Conservation (phyloP, 92 coral and sea anemone species). For the Montipora capitata region DNA sequence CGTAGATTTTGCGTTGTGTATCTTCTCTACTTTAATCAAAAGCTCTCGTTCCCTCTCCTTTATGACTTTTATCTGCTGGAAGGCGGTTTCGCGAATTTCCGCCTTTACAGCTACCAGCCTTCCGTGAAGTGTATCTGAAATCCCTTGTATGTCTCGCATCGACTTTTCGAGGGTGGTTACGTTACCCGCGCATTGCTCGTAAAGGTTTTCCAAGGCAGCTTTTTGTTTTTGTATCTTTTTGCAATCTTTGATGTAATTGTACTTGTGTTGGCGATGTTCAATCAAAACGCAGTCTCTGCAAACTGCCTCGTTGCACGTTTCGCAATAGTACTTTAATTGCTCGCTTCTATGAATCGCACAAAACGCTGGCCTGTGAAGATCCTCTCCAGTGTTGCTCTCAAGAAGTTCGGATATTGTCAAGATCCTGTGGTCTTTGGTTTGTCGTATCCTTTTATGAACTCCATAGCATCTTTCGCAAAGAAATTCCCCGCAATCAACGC, state of each 20-base stretch:
- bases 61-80: slow-evolving; percentile 73
- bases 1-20: slow-evolving; percentile 77
- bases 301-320: slow-evolving; percentile 88
- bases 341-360: slow-evolving; percentile 89
- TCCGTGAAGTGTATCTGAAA: slow-evolving; percentile 84
- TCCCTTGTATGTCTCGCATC: slow-evolving; percentile 71
- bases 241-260: slow-evolving; percentile 88
- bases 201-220: slow-evolving; percentile 68
- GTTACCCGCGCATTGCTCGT: slow-evolving; percentile 66
- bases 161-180: slow-evolving; percentile 82
- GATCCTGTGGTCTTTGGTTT: slow-evolving; percentile 94
- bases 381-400: slow-evolving; percentile 88
- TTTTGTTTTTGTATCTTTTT: slow-evolving; percentile 85
- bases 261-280: slow-evolving; percentile 94
- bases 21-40: slow-evolving; percentile 80
- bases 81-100: slow-evolving; percentile 82
- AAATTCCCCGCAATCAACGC: slow-evolving; percentile 96
- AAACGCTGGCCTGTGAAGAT: slow-evolving; percentile 87
- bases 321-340: slow-evolving; percentile 90
- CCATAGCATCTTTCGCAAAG: slow-evolving; percentile 91
- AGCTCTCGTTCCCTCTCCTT: slow-evolving; percentile 88
- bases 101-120: slow-evolving; percentile 85
- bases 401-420: slow-evolving; percentile 87
- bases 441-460: slow-evolving; percentile 91
- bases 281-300: slow-evolving; percentile 95